These are phyloP conservation scores for Hemichromis elongatus DNA, from an alignment of 2,113 vertebrate genomes.

Conservation along the genomic window DNA sequence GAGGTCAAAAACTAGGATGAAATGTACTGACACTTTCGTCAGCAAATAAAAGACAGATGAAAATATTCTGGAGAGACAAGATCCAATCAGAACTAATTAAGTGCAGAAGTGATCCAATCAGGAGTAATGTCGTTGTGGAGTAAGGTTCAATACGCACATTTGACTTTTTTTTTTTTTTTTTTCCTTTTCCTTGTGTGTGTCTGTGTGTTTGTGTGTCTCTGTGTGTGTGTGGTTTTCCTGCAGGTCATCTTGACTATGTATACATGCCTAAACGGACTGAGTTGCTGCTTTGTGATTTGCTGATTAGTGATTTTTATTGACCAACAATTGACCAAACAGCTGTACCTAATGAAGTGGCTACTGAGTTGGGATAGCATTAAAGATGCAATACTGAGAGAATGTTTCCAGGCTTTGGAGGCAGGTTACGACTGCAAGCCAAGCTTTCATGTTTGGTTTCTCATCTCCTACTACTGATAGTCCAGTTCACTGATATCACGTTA, in stretches of 20 bases:
- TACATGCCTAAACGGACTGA: not conserved
- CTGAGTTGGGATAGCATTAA: not conserved
- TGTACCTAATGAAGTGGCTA: not conserved
- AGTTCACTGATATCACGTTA: not conserved
- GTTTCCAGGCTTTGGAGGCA: not conserved
- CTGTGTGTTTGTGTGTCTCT: no score
- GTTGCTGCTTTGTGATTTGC: not conserved
- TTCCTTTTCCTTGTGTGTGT: not conserved
- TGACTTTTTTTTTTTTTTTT: not conserved
- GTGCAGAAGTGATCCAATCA: not conserved
- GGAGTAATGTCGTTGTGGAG: not conserved
- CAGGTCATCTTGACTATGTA: not conserved
- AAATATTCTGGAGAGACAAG: not conserved
- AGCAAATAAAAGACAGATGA: not conserved
- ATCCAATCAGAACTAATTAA: not conserved
- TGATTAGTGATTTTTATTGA: not conserved
- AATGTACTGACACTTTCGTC: not conserved
- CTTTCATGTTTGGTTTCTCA: not conserved
- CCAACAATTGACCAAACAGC: not conserved
- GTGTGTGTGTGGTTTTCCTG: not conserved
- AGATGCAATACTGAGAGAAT: not conserved
- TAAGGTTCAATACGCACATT: not conserved
- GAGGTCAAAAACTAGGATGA: not conserved
- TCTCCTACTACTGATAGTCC: not conserved
- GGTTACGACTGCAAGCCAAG: not conserved